Evolutionary conservation across 2,797 vertebrate genomes (phyloP).

Genomic region (Peromyscus attwateri): DNA sequence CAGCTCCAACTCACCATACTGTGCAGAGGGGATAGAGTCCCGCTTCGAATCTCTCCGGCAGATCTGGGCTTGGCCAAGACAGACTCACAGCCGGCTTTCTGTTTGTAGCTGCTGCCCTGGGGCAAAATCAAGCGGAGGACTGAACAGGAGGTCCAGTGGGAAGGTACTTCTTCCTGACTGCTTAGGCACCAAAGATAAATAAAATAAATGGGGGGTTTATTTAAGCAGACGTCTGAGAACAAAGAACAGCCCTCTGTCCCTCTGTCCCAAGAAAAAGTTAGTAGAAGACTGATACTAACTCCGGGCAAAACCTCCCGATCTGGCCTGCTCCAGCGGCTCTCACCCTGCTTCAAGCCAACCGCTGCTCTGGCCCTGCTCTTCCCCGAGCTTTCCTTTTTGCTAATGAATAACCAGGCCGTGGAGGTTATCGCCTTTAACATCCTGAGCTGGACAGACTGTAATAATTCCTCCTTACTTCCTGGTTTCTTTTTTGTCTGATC

Average conservation of each 20-base stretch:
- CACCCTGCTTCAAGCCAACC: conserved; percentile 20
- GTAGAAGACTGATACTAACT: background rate
- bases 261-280: conserved; percentile 73
- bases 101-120: background rate
- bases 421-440: conserved; percentile 77
- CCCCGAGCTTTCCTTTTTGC: conserved; percentile 55
- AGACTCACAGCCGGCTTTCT: background rate
- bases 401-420: conserved; percentile 87
- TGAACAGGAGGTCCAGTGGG: background rate
- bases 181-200: conserved; percentile 72
- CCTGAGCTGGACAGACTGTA: conserved; percentile 75
- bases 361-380: conserved; percentile 20
- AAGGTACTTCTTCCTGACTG: conserved; percentile 79
- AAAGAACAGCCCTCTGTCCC: conserved; percentile 38
- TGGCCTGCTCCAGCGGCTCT: conserved; percentile 52
- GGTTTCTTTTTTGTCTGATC: conserved; percentile 72
- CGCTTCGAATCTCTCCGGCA: background rate
- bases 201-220: conserved; percentile 28
- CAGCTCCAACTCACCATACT: conserved; percentile 84
- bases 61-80: background rate
- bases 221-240: conserved; percentile 42
- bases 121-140: background rate
- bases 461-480: conserved; percentile 86
- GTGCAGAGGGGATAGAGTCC: background rate
- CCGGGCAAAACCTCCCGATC: background rate